These are phyloP conservation scores for Eidolon helvum DNA, from an alignment of 2,113 vertebrate genomes.

Conservation along the genomic window DNA sequence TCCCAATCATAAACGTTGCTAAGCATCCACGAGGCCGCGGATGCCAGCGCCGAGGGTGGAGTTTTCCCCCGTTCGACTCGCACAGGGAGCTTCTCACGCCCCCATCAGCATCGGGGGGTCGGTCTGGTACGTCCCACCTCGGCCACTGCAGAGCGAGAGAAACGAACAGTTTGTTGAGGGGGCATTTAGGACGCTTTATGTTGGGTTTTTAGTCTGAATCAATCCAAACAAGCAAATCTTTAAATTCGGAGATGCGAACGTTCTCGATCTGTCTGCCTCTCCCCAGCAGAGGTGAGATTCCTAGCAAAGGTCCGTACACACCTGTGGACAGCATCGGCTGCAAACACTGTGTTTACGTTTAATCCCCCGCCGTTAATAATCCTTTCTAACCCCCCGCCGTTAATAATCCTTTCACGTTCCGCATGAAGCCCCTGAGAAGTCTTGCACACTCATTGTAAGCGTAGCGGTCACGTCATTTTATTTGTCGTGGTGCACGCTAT, in stretches of 20 bases:
- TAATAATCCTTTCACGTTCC: background rate
- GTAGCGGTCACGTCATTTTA: accelerated
- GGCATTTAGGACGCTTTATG: background rate
- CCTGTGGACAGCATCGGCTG: background rate
- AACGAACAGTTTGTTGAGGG: background rate
- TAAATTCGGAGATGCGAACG: background rate
- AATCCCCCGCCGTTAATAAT: accelerated
- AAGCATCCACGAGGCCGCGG: accelerated
- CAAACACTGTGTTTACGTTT: accelerated
- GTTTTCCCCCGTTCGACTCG: background rate
- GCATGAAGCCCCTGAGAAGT: background rate
- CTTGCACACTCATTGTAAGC: accelerated
- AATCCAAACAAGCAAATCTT: background rate
- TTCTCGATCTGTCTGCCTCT: too few species aligned
- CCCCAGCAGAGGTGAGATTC: background rate
- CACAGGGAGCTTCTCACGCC: background rate
- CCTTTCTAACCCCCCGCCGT: background rate
- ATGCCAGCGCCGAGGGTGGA: background rate
- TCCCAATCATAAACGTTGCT: accelerated
- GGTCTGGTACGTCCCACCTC: too few species aligned
- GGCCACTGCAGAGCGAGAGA: background rate
- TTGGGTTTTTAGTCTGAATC: background rate
- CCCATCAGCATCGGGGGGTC: too few species aligned
- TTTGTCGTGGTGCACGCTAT: accelerated
- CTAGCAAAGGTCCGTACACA: accelerated